Base-by-base conservation (phyloP, 2,888 invertebrate species). In the Serrognathus titanus region DNA sequence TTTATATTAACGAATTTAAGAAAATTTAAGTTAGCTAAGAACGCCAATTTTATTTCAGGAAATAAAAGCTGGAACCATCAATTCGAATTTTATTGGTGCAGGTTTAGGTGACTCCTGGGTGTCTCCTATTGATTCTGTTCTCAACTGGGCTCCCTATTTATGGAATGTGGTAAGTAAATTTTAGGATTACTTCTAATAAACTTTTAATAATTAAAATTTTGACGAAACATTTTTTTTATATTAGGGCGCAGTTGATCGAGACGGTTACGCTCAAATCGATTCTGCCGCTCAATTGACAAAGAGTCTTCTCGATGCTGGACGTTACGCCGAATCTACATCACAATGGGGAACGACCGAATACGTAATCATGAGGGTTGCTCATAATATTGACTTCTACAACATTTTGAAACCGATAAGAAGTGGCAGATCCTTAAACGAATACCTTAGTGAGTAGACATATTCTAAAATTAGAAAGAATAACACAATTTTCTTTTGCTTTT, bases 71-170 rank as follows among this genome's bases (percentile, higher is more conserved):
- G 67, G 67, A 9, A 62, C 51, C 24, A 61, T 67, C 12, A 56
- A 79, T 46, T 86, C 87, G 39, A 89, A 90, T 65, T 81, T 96
- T 49, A 81, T 82, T 67, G 94, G 94, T 0, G 84, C 95, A 16
- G 89, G 86, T 0, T 81, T 95, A 74, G 94, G 94, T 1, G 94
- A 94, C 75, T 86, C 94, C 0, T 95, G 94, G 94, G 90, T 94
- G 60, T 89, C 90, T 1, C 93, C 94, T 0, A 83, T 93, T 50
- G 93, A 94, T 71, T 88, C 89, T 0, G 90, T 92, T 0, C 76
- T 89, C 36, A 87, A 89, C 0, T 95, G 94, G 94, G 92, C 87
- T 0, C 89, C 89, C 0, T 86, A 87, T 66, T 80, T 95, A 7
- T 80, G 89, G 24, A 83, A 86, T 11, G 85, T 88, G 68, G 88